Conservation (phyloP, 2,797 vertebrate species). For the Neosalanx taihuensis region DNA sequence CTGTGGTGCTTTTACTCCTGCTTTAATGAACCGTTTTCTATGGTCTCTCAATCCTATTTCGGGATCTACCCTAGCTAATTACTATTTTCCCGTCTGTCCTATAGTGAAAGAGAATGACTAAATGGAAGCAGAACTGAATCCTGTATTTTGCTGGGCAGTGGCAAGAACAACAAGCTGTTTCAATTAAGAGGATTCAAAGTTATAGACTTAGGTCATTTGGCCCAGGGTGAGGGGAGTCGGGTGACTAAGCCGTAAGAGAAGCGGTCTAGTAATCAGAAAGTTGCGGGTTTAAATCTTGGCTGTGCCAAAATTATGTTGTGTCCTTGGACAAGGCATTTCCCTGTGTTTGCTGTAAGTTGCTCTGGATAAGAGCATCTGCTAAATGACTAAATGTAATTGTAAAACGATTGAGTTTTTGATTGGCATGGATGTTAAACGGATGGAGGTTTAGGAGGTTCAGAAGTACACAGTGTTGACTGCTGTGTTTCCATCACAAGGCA, state of each 20-base stretch:
- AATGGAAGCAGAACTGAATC: conserved; percentile 35
- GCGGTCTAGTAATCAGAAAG: too few relatives aligned
- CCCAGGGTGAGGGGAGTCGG: too few relatives aligned
- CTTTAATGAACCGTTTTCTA: conserved; percentile 45
- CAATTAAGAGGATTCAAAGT: conserved; percentile 31
- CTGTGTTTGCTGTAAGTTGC: too few relatives aligned
- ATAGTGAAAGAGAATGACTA: conserved; percentile 26
- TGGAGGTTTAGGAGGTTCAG: neutral
- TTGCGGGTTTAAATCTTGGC: too few relatives aligned
- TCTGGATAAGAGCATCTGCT: too few relatives aligned
- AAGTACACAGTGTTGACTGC: neutral
- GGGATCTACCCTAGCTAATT: conserved; percentile 38
- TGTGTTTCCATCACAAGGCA: neutral
- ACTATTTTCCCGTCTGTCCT: conserved; percentile 45
- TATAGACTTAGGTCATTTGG: conserved; percentile 23
- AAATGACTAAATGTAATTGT: neutral
- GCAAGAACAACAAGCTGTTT: conserved; percentile 34
- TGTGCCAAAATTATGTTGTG: too few relatives aligned
- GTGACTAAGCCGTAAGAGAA: too few relatives aligned
- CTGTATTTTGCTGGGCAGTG: conserved; percentile 26
- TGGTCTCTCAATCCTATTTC: conserved; percentile 30
- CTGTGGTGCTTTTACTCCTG: conserved; percentile 24
- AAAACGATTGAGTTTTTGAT: neutral
- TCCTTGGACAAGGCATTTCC: too few relatives aligned
- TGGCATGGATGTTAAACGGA: neutral